Evolutionary conservation across 2,888 invertebrate genomes (phyloP).

Genomic region (Steinernema hermaphroditum): DNA sequence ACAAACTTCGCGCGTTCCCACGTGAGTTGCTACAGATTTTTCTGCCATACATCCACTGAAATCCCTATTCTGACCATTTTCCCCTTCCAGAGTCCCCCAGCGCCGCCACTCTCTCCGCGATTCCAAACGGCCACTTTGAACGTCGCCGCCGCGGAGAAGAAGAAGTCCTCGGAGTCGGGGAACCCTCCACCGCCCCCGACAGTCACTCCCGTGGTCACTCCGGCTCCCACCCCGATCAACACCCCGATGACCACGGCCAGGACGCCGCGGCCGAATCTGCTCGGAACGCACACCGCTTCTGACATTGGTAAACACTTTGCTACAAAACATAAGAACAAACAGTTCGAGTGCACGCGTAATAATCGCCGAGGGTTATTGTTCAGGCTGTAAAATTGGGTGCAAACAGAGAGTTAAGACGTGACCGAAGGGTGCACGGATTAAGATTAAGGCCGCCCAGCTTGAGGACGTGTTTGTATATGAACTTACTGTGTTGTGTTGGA

Average conservation of each 20-base stretch:
- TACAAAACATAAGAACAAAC: too few relatives aligned
- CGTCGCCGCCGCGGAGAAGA: neutral
- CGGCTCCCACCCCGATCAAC: constrained; percentile 8
- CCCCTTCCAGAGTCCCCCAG: constrained; percentile 5
- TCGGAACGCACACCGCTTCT: neutral
- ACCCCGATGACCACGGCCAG: constrained; percentile 6
- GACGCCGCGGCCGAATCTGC: neutral
- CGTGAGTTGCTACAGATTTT: neutral
- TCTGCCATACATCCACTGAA: too few relatives aligned
- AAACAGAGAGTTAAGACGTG: too few relatives aligned
- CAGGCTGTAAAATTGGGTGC: too few relatives aligned
- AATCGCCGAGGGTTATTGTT: too few relatives aligned
- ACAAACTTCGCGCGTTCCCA: constrained; percentile 1
- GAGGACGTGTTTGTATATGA: too few relatives aligned
- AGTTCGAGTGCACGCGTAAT: too few relatives aligned
- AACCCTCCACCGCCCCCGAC: neutral
- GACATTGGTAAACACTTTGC: constrained; percentile 12
- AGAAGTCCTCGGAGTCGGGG: neutral
- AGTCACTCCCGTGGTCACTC: neutral
- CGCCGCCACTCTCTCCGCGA: constrained; percentile 10
- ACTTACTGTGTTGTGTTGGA: too few relatives aligned
- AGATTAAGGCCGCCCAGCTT: too few relatives aligned
- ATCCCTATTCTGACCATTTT: too few relatives aligned
- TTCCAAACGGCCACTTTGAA: constrained; percentile 22
- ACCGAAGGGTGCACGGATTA: too few relatives aligned